These are phyloP conservation scores for Erethizon dorsatum DNA, from an alignment of 2,797 vertebrate species.

Conservation along the genomic window DNA sequence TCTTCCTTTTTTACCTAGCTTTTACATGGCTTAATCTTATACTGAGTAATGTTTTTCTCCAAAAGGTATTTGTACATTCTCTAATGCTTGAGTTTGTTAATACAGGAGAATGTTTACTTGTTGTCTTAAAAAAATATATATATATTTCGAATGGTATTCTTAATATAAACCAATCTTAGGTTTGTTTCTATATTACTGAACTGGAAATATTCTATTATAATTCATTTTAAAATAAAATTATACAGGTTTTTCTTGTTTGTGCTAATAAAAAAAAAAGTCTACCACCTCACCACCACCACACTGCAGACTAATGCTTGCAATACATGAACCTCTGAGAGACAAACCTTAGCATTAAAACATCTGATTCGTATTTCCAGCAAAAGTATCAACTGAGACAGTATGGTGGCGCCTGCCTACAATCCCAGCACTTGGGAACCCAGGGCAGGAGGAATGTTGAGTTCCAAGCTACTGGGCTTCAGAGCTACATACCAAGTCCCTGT, in stretches of 20 bases:
- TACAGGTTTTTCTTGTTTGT: conserved; percentile 21
- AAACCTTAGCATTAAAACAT: neutral
- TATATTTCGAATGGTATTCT: neutral
- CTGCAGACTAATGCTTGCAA: neutral
- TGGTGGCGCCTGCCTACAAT: neutral
- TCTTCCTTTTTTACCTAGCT: no score
- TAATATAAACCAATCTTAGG: neutral
- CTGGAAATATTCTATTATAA: neutral
- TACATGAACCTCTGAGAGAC: neutral
- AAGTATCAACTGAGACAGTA: neutral
- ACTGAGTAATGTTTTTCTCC: no score
- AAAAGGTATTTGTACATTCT: no score
- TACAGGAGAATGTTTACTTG: no score
- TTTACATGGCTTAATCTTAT: no score
- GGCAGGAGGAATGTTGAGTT: neutral
- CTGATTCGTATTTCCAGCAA: neutral
- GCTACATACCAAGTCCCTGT: neutral
- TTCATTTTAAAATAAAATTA: conserved; percentile 37
- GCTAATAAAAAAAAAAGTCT: neutral
- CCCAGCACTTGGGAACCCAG: neutral
- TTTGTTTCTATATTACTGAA: conserved; percentile 7
- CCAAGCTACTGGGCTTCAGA: no score
- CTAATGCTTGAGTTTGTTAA: no score
- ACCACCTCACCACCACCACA: neutral
- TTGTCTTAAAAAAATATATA: no score